A percentile compares a stretch with the other conserved stretches of the same genome.
Conservation (phyloP, 2,888 invertebrate genomes). For the Oscheius sp. region DNA sequence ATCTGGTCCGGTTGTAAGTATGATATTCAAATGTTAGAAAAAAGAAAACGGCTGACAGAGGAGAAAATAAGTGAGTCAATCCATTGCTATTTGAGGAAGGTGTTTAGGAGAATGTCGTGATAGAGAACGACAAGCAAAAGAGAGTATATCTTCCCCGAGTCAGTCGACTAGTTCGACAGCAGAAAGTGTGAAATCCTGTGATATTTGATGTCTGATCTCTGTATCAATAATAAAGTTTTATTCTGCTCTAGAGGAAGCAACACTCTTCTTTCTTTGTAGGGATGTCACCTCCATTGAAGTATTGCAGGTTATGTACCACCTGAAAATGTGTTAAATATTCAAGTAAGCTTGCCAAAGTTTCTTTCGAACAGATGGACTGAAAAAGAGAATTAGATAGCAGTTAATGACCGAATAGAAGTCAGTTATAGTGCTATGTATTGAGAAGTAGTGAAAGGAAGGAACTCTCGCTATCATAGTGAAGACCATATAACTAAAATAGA, state of each 20-base stretch:
- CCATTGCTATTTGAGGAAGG: too few relatives aligned
- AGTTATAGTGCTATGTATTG: conserved; percentile 13
- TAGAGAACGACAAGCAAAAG: neutral
- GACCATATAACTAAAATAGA: conserved; percentile 13
- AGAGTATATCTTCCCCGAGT: neutral
- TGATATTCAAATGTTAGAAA: conserved; percentile 4
- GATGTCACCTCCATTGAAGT: neutral
- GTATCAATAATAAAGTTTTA: neutral
- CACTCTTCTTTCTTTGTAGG: neutral
- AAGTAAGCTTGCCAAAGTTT: neutral
- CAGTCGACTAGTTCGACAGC: neutral
- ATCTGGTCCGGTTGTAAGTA: neutral
- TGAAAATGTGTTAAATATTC: neutral
- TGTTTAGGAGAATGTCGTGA: neutral
- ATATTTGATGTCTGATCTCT: neutral
- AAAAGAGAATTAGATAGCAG: conserved; percentile 4
- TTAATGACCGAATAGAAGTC: conserved; percentile 12
- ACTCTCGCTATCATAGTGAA: neutral
- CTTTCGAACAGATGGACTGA: conserved; percentile 10
- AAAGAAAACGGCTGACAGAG: neutral
- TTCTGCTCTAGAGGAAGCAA: neutral
- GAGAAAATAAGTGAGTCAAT: conserved; percentile 28
- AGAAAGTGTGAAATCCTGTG: neutral
- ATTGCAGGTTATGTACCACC: neutral
- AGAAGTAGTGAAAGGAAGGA: neutral